phyloP scores from a whole-genome alignment of 2,888 invertebrate genomes.

The Agonopterix heracliana region DNA sequence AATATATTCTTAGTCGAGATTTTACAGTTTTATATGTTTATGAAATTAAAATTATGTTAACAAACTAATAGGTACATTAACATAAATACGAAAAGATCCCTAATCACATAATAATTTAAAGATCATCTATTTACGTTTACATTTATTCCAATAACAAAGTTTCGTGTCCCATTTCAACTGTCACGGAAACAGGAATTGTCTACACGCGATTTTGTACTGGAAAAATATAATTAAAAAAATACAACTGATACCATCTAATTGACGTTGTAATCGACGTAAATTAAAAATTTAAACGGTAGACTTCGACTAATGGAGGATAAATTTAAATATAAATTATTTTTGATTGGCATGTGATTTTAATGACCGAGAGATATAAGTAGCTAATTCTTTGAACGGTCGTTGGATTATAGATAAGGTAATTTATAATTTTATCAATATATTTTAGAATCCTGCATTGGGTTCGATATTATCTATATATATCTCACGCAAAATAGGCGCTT shows the following conservation, averaged over 20 bases:
- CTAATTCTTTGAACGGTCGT: too few species aligned
- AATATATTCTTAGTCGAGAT: too few species aligned
- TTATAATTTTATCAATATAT: too few species aligned
- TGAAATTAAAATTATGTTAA: too few species aligned
- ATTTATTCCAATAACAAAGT: not conserved
- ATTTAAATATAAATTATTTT: not conserved
- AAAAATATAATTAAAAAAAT: conserved; percentile 11
- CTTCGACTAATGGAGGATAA: not conserved
- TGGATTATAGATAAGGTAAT: too few species aligned
- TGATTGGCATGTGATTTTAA: too few species aligned
- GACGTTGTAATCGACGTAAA: not conserved
- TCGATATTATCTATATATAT: too few species aligned
- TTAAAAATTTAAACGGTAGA: not conserved
- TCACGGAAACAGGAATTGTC: conserved; percentile 8
- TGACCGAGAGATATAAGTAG: too few species aligned
- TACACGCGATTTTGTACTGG: conserved; percentile 8
- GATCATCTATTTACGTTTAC: not conserved
- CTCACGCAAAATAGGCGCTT: too few species aligned
- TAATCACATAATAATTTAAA: conserved; percentile 25
- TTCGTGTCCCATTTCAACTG: conserved; percentile 2
- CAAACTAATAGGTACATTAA: too few species aligned
- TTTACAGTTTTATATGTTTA: too few species aligned
- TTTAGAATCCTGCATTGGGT: too few species aligned
- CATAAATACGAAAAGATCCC: conserved; percentile 4
- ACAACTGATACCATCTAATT: conserved; percentile 7